These are phyloP conservation scores for Euzetes globulus DNA, from an alignment of 2,888 invertebrate species.

Conservation along the genomic window DNA sequence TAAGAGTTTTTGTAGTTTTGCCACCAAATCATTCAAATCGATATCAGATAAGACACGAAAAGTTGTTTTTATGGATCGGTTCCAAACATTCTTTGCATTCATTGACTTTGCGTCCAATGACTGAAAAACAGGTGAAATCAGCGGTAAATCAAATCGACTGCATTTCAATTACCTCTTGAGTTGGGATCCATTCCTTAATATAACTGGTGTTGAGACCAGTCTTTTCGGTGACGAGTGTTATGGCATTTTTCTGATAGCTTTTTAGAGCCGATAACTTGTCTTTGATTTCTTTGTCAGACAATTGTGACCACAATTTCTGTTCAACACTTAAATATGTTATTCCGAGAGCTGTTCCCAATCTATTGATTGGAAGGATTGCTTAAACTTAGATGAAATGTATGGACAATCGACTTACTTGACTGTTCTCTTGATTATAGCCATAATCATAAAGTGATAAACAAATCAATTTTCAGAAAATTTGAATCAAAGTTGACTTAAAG, in stretches of 20 bases:
- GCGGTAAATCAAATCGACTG: background rate
- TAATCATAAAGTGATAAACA: background rate
- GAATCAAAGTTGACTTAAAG: background rate
- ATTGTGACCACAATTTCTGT: constrained; percentile 8
- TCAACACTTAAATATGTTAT: constrained; percentile 12
- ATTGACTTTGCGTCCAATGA: background rate
- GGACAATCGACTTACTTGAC: background rate
- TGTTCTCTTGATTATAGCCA: constrained; percentile 1
- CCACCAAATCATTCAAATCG: background rate
- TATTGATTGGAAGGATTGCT: background rate
- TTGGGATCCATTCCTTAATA: background rate
- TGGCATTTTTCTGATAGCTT: background rate
- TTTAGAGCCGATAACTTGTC: background rate
- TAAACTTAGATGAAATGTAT: background rate
- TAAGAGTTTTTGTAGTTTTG: background rate
- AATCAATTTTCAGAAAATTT: background rate
- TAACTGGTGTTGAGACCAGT: background rate
- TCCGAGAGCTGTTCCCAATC: constrained; percentile 6
- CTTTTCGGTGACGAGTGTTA: background rate
- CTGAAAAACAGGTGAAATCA: background rate
- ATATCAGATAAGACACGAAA: background rate
- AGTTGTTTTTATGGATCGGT: background rate
- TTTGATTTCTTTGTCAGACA: background rate
- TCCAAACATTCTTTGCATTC: background rate
- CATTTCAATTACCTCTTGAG: background rate